Evolutionary conservation across 92 coral and sea anemone species (phyloP).

Genomic region (Heliopora coerulea): DNA sequence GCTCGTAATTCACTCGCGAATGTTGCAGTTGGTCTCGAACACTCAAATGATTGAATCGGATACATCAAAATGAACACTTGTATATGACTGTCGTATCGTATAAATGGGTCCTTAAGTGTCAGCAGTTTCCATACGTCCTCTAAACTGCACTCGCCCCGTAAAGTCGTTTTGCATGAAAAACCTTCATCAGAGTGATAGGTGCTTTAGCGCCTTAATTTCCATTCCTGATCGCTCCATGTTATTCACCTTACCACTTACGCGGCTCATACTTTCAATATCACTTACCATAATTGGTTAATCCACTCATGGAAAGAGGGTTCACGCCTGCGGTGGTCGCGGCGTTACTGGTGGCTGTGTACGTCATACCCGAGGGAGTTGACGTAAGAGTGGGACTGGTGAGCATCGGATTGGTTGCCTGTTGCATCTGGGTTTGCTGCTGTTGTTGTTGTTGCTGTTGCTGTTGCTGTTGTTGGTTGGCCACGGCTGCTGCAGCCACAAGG

Average conservation of each 20-base stretch:
- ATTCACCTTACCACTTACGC: no score
- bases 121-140: no score
- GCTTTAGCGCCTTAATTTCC: neutral
- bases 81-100: no score
- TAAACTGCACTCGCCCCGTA: no score
- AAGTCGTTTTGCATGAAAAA: no score
- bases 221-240: no score
- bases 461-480: slow-evolving; percentile 77
- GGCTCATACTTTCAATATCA: no score
- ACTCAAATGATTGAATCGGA: no score
- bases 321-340: slow-evolving; percentile 60
- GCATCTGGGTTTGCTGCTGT: slow-evolving; percentile 68
- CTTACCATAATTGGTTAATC: slow-evolving; percentile 36
- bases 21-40: no score
- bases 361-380: slow-evolving; percentile 52
- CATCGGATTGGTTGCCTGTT: slow-evolving; percentile 60
- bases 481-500: slow-evolving; percentile 86
- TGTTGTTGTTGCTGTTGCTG: slow-evolving; percentile 88
- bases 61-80: no score
- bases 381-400: slow-evolving; percentile 15
- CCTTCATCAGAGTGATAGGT: neutral
- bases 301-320: slow-evolving; percentile 57
- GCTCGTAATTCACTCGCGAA: no score
- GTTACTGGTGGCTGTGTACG: slow-evolving; percentile 62
- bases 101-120: no score